Conservation (phyloP, 2,797 vertebrate genomes). For the Aratinga solstitialis region DNA sequence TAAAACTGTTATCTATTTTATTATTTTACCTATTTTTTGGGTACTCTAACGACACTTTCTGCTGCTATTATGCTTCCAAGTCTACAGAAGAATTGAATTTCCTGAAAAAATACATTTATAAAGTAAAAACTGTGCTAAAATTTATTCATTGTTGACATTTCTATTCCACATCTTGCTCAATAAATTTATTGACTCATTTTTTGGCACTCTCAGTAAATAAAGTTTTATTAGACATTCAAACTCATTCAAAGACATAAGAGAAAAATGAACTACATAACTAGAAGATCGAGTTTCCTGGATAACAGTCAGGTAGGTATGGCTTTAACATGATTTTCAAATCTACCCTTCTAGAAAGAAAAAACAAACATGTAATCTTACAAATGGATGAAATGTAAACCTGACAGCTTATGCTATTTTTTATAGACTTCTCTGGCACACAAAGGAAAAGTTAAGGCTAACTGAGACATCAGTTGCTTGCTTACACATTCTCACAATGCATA, state of each 20-base stretch:
- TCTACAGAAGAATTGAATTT: constrained; percentile 14
- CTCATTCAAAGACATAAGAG: constrained; percentile 3
- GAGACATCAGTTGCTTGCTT: background rate
- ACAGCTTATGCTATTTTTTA: background rate
- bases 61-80: constrained; percentile 2
- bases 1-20: background rate
- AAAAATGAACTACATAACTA: background rate
- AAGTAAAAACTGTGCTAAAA: constrained; percentile 28
- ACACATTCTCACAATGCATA: background rate
- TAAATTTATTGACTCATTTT: constrained; percentile 28
- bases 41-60: constrained; percentile 5
- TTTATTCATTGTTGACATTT: constrained; percentile 53
- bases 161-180: constrained; percentile 27
- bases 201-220: constrained; percentile 31
- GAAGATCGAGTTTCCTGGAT: background rate
- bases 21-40: background rate
- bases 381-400: constrained; percentile 3
- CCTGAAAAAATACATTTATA: constrained; percentile 31
- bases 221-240: constrained; percentile 37
- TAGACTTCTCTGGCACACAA: background rate
- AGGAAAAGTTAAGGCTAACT: background rate
- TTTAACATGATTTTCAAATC: background rate
- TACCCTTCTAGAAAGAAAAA: background rate
- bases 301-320: background rate
- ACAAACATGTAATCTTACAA: background rate